Conservation (phyloP, 2,888 invertebrate genomes). For the Xylocampa areola region DNA sequence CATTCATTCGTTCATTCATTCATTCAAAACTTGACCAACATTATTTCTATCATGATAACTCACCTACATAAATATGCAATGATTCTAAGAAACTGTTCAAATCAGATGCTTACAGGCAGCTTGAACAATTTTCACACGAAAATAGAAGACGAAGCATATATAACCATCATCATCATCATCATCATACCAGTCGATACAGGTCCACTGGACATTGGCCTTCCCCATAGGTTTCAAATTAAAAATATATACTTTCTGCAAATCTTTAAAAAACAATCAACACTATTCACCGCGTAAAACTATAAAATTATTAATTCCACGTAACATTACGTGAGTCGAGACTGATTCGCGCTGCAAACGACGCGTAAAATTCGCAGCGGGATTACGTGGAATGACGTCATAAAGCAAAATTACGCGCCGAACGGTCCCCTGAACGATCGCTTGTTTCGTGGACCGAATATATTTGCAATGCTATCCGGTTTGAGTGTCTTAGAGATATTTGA, state of each 20-base stretch:
- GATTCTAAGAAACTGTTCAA: too few species aligned
- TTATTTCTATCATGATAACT: too few species aligned
- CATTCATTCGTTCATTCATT: too few species aligned
- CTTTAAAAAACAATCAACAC: slow-evolving; percentile 19
- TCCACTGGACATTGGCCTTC: too few species aligned
- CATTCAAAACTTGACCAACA: too few species aligned
- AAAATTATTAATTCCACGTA: slow-evolving; percentile 48
- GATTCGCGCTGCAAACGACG: slow-evolving; percentile 67
- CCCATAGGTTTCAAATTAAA: too few species aligned
- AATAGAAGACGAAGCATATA: too few species aligned
- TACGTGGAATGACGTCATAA: slow-evolving; percentile 71
- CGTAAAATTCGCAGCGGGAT: slow-evolving; percentile 71
- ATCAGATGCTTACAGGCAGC: too few species aligned
- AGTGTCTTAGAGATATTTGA: slow-evolving; percentile 32
- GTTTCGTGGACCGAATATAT: slow-evolving; percentile 55
- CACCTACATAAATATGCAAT: too few species aligned
- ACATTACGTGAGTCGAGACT: slow-evolving; percentile 55
- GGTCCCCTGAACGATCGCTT: slow-evolving; percentile 54
- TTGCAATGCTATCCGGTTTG: slow-evolving; percentile 41
- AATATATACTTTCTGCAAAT: slow-evolving; percentile 15
- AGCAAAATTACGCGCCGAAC: slow-evolving; percentile 68
- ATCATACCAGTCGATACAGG: too few species aligned
- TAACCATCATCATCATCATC: too few species aligned
- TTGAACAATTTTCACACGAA: too few species aligned
- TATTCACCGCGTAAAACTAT: slow-evolving; percentile 33